Evolutionary conservation across 2,888 invertebrate genomes (phyloP).

Genomic region (Flexamia atlantica): DNA sequence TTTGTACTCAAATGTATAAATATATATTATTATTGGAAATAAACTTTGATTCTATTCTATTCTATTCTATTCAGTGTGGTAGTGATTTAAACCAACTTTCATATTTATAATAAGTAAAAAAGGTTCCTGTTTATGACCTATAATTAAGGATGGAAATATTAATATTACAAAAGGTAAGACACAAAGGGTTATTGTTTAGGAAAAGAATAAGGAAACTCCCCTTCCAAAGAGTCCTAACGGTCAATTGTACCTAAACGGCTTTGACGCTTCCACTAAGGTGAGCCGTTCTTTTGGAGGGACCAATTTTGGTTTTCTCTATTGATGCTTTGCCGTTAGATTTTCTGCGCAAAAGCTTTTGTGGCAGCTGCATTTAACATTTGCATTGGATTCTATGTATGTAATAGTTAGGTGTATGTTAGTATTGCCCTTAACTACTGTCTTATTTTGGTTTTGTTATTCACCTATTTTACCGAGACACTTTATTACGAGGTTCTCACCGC

Average conservation of each 20-base stretch:
- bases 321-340: constrained; percentile 60
- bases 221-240: constrained; percentile 46
- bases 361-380: constrained; percentile 61
- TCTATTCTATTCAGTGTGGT: too few species aligned
- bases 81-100: too few species aligned
- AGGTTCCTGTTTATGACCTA: too few species aligned
- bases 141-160: not conserved
- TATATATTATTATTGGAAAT: too few species aligned
- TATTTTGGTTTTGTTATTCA: constrained; percentile 43
- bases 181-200: constrained; percentile 58
- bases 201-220: constrained; percentile 46
- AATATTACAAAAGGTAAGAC: constrained; percentile 17
- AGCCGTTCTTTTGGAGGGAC: constrained; percentile 10
- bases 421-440: constrained; percentile 53
- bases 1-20: too few species aligned
- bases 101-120: too few species aligned
- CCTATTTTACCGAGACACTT: constrained; percentile 51
- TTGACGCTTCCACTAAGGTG: constrained; percentile 56
- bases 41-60: too few species aligned
- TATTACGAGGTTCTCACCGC: constrained; percentile 38
- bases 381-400: constrained; percentile 51
- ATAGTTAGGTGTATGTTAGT: constrained; percentile 58
- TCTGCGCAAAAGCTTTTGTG: constrained; percentile 63
- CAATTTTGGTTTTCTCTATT: constrained; percentile 53
- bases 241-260: constrained; percentile 58